Conservation (phyloP, 1,140 invertebrate species). For the Amyelois transitella region DNA sequence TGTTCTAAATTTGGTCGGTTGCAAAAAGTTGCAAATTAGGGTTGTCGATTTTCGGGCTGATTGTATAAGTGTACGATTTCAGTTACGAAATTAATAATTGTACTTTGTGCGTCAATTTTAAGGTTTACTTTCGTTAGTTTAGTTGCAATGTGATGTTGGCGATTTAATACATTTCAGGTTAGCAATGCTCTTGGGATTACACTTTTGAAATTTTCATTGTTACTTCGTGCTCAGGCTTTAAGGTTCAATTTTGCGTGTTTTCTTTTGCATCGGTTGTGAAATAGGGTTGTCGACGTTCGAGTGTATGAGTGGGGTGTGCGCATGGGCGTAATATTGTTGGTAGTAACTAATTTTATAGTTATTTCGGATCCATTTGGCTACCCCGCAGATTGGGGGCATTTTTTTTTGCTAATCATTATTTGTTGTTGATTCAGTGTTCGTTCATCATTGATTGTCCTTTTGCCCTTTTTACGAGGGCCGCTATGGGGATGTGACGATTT, state of each 20-base stretch:
- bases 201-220: not conserved
- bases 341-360: constrained; percentile 64
- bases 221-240: not conserved
- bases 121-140: not conserved
- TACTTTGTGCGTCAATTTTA: not conserved
- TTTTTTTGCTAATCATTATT: constrained; percentile 54
- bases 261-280: not conserved
- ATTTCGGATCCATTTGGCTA: constrained; percentile 54
- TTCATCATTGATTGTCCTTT: constrained; percentile 31
- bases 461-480: constrained; percentile 5
- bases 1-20: not conserved
- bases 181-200: not conserved
- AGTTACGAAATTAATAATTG: not conserved
- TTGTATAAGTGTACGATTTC: not conserved
- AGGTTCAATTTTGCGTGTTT: not conserved
- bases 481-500: not conserved
- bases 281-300: not conserved
- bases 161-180: not conserved
- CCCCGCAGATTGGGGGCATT: constrained; percentile 30
- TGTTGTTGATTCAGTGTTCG: constrained; percentile 38
- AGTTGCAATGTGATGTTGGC: not conserved
- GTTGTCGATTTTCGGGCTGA: not conserved
- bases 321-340: constrained; percentile 57
- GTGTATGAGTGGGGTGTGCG: constrained; percentile 22
- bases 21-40: not conserved